Base-by-base conservation (phyloP, 2,888 invertebrate genomes). In the Pycnomerus fuliginosus region DNA sequence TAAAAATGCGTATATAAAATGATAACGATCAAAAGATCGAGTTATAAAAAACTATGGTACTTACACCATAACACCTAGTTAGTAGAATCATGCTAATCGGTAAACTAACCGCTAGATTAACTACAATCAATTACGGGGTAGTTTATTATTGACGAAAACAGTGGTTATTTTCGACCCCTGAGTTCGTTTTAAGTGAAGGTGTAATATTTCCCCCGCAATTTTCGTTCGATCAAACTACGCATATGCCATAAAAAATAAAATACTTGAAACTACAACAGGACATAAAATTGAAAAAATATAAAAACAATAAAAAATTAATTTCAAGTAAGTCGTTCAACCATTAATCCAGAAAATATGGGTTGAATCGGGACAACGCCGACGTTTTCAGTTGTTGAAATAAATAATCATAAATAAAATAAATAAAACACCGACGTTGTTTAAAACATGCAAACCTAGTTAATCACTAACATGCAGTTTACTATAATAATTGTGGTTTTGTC, bases 401-500 rank as follows among this genome's bases (percentile, higher is more conserved):
- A 35, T 35, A 35, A 11, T 16, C 12, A 36, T 43, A 36, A 30
- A 43, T 36, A 31, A 27, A 32, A 31, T 16, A 10, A 25, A 8
- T 12, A 30, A 44, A 44, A 39, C 38, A 34, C 28, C 33, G 44
- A 39, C 24, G 34, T 39, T 44, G 39, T 23, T 39, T 10, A 30
- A 38, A 38, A 39, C 44, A 44, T 44, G 44, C 44, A 52, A 40
- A 51, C 42, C 47, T 52, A 52, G 46, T 52, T 47, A 47, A 51
- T 35, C 33, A 53, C 49, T 44, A 53, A 52, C 53, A 53, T 53
- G 53, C 53, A 53, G 48, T 52, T 53, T 41, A 44, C 44, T 43
- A 16, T 20, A 43, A 43, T 11, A 28, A 12, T n/a, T n/a, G n/a
- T n/a, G n/a, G n/a, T n/a, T n/a, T n/a, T n/a, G n/a, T n/a, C n/a